These are phyloP conservation scores for Coregonus sp. DNA, from an alignment of 2,797 vertebrate species.

Conservation along the genomic window DNA sequence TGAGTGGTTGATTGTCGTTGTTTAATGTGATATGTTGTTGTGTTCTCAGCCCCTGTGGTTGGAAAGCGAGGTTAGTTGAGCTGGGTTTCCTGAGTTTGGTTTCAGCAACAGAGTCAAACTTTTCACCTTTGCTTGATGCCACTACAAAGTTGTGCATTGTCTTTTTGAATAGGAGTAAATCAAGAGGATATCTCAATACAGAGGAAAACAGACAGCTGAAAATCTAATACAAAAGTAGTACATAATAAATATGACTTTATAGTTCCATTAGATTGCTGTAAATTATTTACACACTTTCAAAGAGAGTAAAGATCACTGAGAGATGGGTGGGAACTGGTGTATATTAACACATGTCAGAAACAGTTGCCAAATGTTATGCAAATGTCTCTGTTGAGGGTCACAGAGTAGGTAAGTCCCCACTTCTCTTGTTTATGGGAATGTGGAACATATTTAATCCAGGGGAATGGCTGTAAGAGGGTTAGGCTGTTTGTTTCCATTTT, in stretches of 20 bases:
- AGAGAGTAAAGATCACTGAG: background rate
- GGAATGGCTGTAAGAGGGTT: background rate
- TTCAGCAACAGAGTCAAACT: conserved; percentile 48
- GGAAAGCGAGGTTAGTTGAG: conserved; percentile 40
- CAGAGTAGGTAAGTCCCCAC: background rate
- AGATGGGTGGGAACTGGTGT: background rate
- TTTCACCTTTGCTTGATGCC: conserved; percentile 15
- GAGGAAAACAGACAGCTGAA: too few relatives aligned
- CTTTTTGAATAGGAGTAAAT: background rate
- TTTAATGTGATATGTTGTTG: background rate
- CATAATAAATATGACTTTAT: background rate
- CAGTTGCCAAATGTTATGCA: background rate
- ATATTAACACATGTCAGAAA: background rate
- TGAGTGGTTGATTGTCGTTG: conserved; percentile 54
- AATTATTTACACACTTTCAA: background rate
- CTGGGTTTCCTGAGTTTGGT: conserved; percentile 25
- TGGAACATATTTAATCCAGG: background rate
- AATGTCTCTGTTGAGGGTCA: background rate
- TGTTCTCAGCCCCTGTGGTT: conserved; percentile 37
- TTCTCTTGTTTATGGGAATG: background rate
- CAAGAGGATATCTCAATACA: background rate
- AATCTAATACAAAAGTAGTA: background rate
- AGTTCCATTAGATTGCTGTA: background rate
- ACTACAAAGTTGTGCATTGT: too few relatives aligned
- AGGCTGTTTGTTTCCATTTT: background rate